A percentile compares a stretch with the other conserved stretches of the same genome.
Conservation (phyloP, 2,113 vertebrate genomes). For the Pavo muticus region DNA sequence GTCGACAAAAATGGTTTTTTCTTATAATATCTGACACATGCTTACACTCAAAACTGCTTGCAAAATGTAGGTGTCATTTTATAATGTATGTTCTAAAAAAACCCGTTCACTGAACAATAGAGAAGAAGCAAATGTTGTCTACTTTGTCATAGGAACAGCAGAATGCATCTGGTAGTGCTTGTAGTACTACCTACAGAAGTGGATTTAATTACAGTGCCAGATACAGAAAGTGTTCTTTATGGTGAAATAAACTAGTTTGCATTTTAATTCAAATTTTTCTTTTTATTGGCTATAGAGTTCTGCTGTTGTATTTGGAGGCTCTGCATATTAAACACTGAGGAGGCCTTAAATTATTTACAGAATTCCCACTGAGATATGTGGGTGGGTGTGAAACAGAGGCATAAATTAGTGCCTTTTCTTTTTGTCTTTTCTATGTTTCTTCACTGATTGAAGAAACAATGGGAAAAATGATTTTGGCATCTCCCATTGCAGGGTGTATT, state of each 20-base stretch:
- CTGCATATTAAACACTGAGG: neutral
- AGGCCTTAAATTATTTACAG: conserved; percentile 21
- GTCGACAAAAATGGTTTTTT: neutral
- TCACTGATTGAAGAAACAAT: neutral
- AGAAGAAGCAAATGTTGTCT: neutral
- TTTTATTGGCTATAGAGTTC: conserved; percentile 52
- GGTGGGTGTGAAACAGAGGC: neutral
- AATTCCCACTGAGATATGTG: neutral
- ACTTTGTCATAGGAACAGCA: conserved; percentile 22
- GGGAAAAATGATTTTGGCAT: neutral
- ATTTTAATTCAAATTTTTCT: conserved; percentile 52
- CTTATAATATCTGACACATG: neutral
- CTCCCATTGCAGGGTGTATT: neutral
- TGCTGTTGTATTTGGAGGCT: conserved; percentile 28
- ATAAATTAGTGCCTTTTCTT: conserved; percentile 2
- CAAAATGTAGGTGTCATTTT: neutral
- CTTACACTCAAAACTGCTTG: neutral
- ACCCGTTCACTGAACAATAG: neutral
- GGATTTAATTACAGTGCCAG: conserved; percentile 57
- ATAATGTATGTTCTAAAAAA: neutral
- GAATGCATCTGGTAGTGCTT: neutral
- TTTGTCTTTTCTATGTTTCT: conserved; percentile 5
- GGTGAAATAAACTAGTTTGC: conserved; percentile 57
- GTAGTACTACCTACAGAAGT: conserved; percentile 36
- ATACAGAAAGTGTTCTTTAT: conserved; percentile 25